These are phyloP conservation scores for Plutomurus gul DNA, from an alignment of 1,140 invertebrate species.

Conservation along the genomic window DNA sequence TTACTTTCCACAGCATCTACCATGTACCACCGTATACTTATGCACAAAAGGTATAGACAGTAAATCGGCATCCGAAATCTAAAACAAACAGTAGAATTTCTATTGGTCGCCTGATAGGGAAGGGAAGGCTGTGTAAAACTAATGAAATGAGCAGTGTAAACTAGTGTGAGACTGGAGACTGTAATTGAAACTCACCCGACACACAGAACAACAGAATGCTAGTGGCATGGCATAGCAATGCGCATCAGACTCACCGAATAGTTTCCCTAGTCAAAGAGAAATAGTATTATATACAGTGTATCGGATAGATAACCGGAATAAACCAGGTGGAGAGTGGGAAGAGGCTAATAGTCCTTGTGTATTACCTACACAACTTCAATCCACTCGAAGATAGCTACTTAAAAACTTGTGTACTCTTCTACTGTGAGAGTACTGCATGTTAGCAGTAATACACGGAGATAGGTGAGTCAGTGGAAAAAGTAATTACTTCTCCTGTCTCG, in stretches of 20 bases:
- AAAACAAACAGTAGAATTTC: no score
- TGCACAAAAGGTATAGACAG: neutral
- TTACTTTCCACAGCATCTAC: slow-evolving; percentile 3
- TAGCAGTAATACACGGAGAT: neutral
- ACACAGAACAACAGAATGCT: neutral
- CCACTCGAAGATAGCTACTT: no score
- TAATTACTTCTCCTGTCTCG: neutral
- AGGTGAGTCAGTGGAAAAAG: neutral
- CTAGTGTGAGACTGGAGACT: neutral
- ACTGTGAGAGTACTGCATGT: no score
- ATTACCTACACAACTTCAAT: neutral
- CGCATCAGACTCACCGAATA: no score
- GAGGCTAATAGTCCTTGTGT: neutral
- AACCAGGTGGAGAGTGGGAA: neutral
- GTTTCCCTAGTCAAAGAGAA: no score
- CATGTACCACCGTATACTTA: no score
- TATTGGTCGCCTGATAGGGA: neutral
- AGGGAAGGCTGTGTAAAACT: neutral
- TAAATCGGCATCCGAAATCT: neutral
- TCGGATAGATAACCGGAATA: neutral
- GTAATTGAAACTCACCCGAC: neutral
- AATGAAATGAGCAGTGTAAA: neutral
- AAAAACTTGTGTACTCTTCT: no score
- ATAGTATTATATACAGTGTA: no score
- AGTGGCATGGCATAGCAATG: neutral